Evolutionary conservation across 2,113 vertebrate species (phyloP), one percentile per base, ranked within the genome.

Genomic region (Amphilophus citrinellus): DNA sequence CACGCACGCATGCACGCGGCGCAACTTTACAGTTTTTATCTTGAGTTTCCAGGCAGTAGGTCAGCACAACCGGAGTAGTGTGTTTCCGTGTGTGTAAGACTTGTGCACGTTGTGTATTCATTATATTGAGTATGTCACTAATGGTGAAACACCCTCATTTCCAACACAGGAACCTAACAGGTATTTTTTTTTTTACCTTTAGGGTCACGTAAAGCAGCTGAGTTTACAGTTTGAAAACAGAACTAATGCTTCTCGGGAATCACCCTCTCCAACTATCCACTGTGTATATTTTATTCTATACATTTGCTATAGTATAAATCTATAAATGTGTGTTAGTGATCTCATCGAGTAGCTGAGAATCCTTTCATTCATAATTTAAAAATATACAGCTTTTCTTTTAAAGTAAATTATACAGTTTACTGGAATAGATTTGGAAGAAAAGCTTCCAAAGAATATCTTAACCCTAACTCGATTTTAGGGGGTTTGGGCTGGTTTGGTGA

Each of bases 41-140:
- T 62, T 0, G 1, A 20, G 63, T 88, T 91, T 91, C 71, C 83
- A 66, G 77, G 77, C 78, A 87, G 79, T 62, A 83, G 80, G 60
- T 76, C 71, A 65, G 47, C 32, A 14, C 18, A 9, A 3, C 2
- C 44, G 1, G 44, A 47, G 2, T 13, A 5, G 13, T 2, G 13
- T 4, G 44, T 35, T 7, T 35, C 35, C 3, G 58, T 22, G 35
- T 22, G 35, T 65, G 14, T 30, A 27, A 27, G 27, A 44, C 63
- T 44, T 68, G 39, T 47, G 39, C 39, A 47, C 9, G 0, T 68
- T 27, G 22, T 84, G 18, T 42, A 62, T 62, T 66, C 61, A 96
- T 93, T 15, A 17, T 7, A 71, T 24, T 71, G 15, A 50, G 5
- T 71, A 15, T 68, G 0, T 68, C 42, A 68, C 44, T 27, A 24